Conservation (phyloP, 2,888 invertebrate species). For the Catocala nupta region DNA sequence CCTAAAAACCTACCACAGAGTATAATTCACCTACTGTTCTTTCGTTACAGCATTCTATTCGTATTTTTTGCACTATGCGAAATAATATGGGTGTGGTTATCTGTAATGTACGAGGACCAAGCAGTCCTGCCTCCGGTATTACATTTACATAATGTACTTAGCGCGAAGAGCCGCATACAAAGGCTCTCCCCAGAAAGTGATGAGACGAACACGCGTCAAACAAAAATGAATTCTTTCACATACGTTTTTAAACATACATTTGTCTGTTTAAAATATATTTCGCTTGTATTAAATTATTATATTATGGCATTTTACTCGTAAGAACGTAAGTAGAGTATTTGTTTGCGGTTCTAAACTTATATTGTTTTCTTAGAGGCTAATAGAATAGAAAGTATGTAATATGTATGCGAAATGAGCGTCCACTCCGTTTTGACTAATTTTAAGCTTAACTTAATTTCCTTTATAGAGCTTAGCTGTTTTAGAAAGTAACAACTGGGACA, state of each 20-base stretch:
- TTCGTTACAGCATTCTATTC: constrained; percentile 20
- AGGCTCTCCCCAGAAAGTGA: constrained; percentile 74
- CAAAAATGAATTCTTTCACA: constrained; percentile 70
- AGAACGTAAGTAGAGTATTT: constrained; percentile 54
- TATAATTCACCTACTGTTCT: constrained; percentile 15
- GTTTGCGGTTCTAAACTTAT: constrained; percentile 58
- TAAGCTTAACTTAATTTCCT: constrained; percentile 17
- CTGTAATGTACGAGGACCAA: constrained; percentile 67
- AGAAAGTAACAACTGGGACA: neutral
- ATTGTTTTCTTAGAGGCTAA: constrained; percentile 46
- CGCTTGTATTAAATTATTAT: constrained; percentile 69
- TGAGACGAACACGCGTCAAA: constrained; percentile 65
- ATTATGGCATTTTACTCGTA: constrained; percentile 60
- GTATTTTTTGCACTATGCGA: constrained; percentile 54
- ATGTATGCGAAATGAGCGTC: constrained; percentile 27
- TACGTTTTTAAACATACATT: constrained; percentile 58
- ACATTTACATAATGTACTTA: constrained; percentile 84
- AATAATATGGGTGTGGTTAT: constrained; percentile 76
- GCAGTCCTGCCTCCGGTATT: constrained; percentile 77
- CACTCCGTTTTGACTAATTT: constrained; percentile 26
- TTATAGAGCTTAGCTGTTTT: constrained; percentile 4
- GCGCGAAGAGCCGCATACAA: constrained; percentile 77
- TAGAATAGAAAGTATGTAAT: constrained; percentile 41
- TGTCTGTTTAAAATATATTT: constrained; percentile 55
- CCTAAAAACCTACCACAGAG: constrained; percentile 17